Base-by-base conservation (phyloP, 2,797 vertebrate genomes). In the Amblyraja radiata region DNA sequence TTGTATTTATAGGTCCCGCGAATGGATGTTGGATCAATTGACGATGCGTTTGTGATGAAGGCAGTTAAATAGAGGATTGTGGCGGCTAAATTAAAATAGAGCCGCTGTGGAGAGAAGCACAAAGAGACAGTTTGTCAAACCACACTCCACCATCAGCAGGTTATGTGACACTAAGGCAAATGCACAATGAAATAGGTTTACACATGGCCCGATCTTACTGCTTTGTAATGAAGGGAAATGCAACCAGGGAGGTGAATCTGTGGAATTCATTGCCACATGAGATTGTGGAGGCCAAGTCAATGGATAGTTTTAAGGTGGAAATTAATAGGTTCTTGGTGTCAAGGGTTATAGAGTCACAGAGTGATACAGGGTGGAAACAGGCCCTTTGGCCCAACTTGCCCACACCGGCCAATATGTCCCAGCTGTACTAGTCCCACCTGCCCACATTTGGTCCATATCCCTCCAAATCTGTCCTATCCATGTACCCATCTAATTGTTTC, bases 11-110 rank as follows among this genome's bases (percentile, higher is more conserved):
- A 2, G 0, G 94, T 95, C 93, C 95, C 95, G n/a, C 0, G 0
- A 77, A 6, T 0, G 0, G 28, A 6, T 0, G 92, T 96, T 0
- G 25, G n/a, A 0, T 36, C 0, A 0, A 98, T 96, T 0, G 95
- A 94, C 0, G 95, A 96, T 0, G 97, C 96, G 0, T 97, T 97
- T 2, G 97, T 93, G 78, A 98, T 90, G 86, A 99, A 99, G 90
- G 98, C 98, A 0, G 97, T 97, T 90, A 98, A 1, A 77, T 98
- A 99, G 94, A 99, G 96, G 74, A 97, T 6, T 0, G 97, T 94
- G 6, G 97, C 97, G 0, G 94, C 92, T 0, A 90, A 79, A 0
- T 98, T 95, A 93, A 97, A 98, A 93, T 95, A 94, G 95, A 96
- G 94, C 93, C 96, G 93, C 97, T 97, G 4, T 79, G 79, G 58